Evolutionary conservation across 2,797 vertebrate genomes (phyloP).

Genomic region (Stomatorhinus walkeri): DNA sequence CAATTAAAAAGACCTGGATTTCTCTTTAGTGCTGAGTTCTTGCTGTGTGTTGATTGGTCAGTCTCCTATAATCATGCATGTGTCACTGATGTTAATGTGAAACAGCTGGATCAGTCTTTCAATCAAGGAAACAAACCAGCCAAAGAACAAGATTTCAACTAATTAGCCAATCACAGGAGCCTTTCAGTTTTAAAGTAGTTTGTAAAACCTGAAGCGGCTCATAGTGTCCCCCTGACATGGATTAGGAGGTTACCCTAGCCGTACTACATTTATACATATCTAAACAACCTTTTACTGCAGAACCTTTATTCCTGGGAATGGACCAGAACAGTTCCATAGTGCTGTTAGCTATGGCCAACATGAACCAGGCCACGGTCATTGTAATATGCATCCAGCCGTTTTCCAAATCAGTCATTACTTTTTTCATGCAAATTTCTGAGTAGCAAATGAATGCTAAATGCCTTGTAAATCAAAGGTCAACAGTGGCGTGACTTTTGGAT

Average conservation of each 20-base stretch:
- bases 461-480: slow-evolving; percentile 1
- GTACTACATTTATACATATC: neutral
- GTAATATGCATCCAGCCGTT: neutral
- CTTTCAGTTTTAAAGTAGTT: neutral
- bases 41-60: neutral
- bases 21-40: neutral
- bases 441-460: neutral
- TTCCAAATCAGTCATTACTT: neutral
- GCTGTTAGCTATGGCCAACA: neutral
- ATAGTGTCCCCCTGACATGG: neutral
- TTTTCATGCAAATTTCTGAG: neutral
- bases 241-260: neutral
- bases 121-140: neutral
- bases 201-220: neutral
- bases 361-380: neutral
- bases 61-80: neutral
- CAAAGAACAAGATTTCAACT: neutral
- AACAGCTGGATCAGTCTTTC: neutral
- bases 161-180: neutral
- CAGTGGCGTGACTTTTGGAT: slow-evolving; percentile 3
- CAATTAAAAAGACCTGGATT: neutral
- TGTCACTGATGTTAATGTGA: neutral
- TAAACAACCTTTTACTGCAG: neutral
- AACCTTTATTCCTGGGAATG: neutral
- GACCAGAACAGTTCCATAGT: neutral